Evolutionary conservation across 1,140 invertebrate species (phyloP).

Genomic region (Saccostrea echinata): DNA sequence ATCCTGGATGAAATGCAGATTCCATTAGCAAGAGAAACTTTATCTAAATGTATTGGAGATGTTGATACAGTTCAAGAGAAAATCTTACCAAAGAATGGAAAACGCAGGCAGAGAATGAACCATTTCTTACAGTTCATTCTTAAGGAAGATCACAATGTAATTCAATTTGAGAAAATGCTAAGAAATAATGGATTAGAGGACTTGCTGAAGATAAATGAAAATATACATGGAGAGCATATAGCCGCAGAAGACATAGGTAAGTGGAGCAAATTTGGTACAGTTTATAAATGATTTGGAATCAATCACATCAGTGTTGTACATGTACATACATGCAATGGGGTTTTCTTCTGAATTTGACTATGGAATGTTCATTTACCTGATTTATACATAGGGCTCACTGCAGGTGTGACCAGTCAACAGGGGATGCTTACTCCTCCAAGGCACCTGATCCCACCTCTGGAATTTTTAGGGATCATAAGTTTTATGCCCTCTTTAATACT

Average conservation of each 20-base stretch:
- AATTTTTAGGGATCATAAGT: too few relatives aligned
- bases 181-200: constrained; percentile 15
- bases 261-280: background rate
- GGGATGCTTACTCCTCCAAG: too few relatives aligned
- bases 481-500: too few relatives aligned
- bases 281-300: background rate
- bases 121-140: constrained; percentile 8
- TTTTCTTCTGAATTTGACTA: too few relatives aligned
- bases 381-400: too few relatives aligned
- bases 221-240: background rate
- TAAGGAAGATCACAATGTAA: constrained; percentile 16
- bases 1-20: constrained; percentile 31
- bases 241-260: constrained; percentile 16
- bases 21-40: background rate
- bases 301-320: too few relatives aligned
- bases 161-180: constrained; percentile 22
- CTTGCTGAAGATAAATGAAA: constrained; percentile 7
- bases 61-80: background rate
- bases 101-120: background rate
- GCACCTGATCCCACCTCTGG: too few relatives aligned
- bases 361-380: too few relatives aligned
- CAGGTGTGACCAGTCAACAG: too few relatives aligned
- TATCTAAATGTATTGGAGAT: background rate
- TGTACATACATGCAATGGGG: too few relatives aligned
- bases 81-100: constrained; percentile 28